These are phyloP conservation scores for Canis aureus DNA, from an alignment of 2,113 vertebrate genomes.

Conservation along the genomic window DNA sequence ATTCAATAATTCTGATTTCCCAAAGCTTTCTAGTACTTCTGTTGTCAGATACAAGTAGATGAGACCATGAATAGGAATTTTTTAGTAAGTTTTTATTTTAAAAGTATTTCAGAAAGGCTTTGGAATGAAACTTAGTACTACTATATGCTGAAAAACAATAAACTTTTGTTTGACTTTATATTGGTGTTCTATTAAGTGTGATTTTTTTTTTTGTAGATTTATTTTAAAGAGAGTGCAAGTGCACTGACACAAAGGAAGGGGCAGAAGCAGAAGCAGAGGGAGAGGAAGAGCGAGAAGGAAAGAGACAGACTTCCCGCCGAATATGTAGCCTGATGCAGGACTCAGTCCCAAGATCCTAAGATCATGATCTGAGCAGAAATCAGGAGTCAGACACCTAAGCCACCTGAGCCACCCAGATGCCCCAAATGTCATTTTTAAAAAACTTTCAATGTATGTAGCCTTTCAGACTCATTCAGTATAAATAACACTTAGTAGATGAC, in stretches of 20 bases:
- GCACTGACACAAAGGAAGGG: accelerated
- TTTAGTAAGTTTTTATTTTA: neutral
- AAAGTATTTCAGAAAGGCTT: neutral
- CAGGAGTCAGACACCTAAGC: neutral
- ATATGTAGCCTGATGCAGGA: neutral
- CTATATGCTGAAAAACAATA: neutral
- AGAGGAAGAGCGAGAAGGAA: too few species aligned
- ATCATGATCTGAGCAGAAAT: neutral
- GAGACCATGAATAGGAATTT: neutral
- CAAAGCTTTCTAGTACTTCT: neutral
- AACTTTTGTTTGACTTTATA: neutral
- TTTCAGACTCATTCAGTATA: neutral
- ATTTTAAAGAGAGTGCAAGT: neutral
- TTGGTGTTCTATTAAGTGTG: neutral
- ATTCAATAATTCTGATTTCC: neutral
- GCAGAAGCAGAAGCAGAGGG: neutral
- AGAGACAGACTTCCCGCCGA: neutral
- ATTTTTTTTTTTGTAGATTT: neutral
- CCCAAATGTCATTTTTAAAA: neutral
- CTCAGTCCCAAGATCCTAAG: neutral
- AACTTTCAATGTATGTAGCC: neutral
- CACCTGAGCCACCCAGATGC: neutral
- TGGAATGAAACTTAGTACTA: neutral
- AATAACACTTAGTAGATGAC: neutral
- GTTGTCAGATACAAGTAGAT: neutral